These are phyloP conservation scores for Camponotus floridanus DNA, from an alignment of 1,140 invertebrate species.

Conservation along the genomic window DNA sequence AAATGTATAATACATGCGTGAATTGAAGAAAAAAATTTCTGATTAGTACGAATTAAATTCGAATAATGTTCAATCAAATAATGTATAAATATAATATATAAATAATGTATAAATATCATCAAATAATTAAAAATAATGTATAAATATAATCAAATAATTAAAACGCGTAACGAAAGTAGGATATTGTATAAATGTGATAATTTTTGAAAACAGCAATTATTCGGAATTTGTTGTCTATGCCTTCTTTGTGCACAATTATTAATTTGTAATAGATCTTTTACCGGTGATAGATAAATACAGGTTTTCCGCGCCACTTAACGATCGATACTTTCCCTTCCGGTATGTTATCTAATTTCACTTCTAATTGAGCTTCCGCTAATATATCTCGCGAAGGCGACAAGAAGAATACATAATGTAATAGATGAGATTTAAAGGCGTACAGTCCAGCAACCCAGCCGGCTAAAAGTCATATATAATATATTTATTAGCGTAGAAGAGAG, in stretches of 20 bases:
- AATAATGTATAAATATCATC: too few species aligned
- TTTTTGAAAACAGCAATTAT: not conserved
- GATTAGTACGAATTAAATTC: not conserved
- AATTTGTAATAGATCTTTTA: conserved; percentile 56
- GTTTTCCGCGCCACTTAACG: conserved; percentile 78
- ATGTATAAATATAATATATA: too few species aligned
- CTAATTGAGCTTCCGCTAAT: conserved; percentile 72
- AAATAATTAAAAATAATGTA: too few species aligned
- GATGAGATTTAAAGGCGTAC: conserved; percentile 72
- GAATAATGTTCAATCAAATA: not conserved
- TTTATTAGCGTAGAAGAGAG: not conserved
- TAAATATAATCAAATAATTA: too few species aligned
- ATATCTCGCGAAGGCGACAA: conserved; percentile 75
- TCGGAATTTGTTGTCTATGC: not conserved
- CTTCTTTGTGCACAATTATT: not conserved
- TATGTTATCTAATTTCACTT: conserved; percentile 75
- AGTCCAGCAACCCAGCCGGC: conserved; percentile 64
- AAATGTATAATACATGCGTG: not conserved
- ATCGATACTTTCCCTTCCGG: conserved; percentile 74
- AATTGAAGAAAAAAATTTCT: not conserved
- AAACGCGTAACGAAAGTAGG: too few species aligned
- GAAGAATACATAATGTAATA: conserved; percentile 73
- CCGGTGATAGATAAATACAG: conserved; percentile 80
- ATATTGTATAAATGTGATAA: too few species aligned
- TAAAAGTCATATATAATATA: conserved; percentile 42